phyloP scores from a whole-genome alignment of 2,888 invertebrate genomes.

The Lamproptera curius region DNA sequence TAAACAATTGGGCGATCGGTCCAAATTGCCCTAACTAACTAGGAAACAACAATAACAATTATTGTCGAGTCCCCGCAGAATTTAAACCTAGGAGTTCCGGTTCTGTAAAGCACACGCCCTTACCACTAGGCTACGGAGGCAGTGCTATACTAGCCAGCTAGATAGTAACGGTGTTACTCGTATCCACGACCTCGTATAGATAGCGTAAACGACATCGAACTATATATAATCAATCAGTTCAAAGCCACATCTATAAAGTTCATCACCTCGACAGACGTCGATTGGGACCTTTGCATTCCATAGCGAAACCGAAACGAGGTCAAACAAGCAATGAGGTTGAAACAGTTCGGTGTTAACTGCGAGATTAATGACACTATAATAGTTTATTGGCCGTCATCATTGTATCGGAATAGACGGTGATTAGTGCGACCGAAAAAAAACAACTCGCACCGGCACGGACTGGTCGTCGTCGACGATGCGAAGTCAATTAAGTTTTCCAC shows the following conservation, averaged over 20 bases:
- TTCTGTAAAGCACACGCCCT: too few species aligned
- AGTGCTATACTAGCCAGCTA: too few species aligned
- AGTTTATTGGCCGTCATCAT: conserved; percentile 12
- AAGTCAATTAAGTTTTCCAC: conserved; percentile 5
- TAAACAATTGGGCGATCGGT: too few species aligned
- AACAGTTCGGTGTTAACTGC: conserved; percentile 19
- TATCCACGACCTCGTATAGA: conserved; percentile 52
- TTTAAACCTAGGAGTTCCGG: too few species aligned
- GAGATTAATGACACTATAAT: conserved; percentile 18
- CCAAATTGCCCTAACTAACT: too few species aligned
- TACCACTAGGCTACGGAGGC: too few species aligned
- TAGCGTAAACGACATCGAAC: conserved; percentile 52
- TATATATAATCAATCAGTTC: conserved; percentile 69
- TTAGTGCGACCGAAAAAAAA: conserved; percentile 7
- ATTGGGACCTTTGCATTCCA: conserved; percentile 34
- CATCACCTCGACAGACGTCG: conserved; percentile 56
- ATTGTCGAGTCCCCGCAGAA: too few species aligned
- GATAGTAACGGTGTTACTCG: conserved; percentile 29
- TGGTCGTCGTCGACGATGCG: not conserved
- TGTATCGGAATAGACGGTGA: conserved; percentile 2
- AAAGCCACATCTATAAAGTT: conserved; percentile 71
- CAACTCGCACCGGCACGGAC: not conserved
- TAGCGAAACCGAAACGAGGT: conserved; percentile 32
- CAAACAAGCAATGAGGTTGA: conserved; percentile 13
- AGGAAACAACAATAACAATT: too few species aligned